phyloP scores from a whole-genome alignment of 2,797 vertebrate genomes.

The Enteromius fasciolatus region DNA sequence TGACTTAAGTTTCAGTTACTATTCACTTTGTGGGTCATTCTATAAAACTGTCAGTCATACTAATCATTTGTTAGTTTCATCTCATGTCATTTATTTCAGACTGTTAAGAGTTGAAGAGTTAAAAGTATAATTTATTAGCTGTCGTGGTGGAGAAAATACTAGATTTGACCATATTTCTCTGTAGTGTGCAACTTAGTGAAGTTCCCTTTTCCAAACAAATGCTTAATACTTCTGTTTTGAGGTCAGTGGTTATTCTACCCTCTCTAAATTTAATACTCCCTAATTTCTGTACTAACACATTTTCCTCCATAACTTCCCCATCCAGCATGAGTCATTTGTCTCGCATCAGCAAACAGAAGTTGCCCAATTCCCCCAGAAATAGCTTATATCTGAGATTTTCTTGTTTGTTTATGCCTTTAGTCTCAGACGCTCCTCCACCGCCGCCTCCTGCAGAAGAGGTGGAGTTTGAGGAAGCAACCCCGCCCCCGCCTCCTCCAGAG shows the following conservation, averaged over 20 bases:
- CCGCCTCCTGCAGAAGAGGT: constrained; percentile 88
- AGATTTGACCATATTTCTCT: neutral
- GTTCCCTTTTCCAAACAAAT: neutral
- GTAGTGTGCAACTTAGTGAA: neutral
- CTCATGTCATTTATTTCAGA: neutral
- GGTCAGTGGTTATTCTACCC: neutral
- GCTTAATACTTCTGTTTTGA: neutral
- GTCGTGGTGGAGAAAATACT: neutral
- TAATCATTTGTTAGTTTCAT: neutral
- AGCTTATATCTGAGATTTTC: neutral
- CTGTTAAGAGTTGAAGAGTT: neutral
- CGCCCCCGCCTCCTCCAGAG: constrained; percentile 90
- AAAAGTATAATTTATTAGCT: neutral
- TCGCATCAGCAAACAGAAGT: neutral
- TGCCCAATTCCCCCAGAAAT: neutral
- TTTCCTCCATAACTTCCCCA: too few relatives aligned
- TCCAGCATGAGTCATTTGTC: constrained; percentile 15
- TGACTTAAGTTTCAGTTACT: neutral
- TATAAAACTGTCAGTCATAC: neutral
- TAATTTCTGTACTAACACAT: constrained; percentile 18
- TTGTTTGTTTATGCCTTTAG: constrained; percentile 64
- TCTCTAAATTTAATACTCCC: neutral
- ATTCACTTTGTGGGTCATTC: neutral
- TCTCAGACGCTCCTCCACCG: constrained; percentile 92
- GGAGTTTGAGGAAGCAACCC: constrained; percentile 89